Percentiles rank a stretch among this genome's conserved stretches.
These are phyloP conservation scores for Danio jaintianensis DNA, from an alignment of 2,797 vertebrate species.

Conservation along the genomic window DNA sequence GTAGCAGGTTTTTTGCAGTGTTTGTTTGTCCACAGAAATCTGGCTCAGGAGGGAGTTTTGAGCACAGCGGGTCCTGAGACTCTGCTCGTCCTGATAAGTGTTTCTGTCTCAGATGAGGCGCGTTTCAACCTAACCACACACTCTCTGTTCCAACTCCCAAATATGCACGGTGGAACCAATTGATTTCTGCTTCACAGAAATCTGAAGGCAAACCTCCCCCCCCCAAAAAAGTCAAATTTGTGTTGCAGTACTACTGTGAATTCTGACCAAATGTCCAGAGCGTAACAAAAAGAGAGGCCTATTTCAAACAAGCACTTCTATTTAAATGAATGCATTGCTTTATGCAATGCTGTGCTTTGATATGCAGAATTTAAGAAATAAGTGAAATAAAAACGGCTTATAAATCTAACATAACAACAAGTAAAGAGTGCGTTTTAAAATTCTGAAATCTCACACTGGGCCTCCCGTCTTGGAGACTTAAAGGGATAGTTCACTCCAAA, in stretches of 20 bases:
- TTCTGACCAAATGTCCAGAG: slow-evolving; percentile 21
- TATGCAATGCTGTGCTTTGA: slow-evolving; percentile 35
- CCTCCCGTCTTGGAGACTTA: not conserved
- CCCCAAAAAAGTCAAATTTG: slow-evolving; percentile 33
- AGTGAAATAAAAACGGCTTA: not conserved
- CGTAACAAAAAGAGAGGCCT: slow-evolving; percentile 8
- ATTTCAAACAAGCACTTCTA: slow-evolving; percentile 23
- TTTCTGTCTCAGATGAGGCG: not conserved
- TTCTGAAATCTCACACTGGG: not conserved
- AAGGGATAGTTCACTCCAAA: too few species aligned
- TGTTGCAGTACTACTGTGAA: slow-evolving; percentile 21
- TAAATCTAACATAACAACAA: slow-evolving; percentile 31
- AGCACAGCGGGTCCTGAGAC: slow-evolving; percentile 49
- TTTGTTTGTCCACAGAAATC: slow-evolving; percentile 36
- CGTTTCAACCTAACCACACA: slow-evolving; percentile 24
- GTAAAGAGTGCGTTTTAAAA: not conserved
- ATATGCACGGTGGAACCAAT: slow-evolving; percentile 47
- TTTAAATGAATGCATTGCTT: slow-evolving; percentile 7
- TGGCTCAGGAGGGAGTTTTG: slow-evolving; percentile 37
- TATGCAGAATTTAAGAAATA: slow-evolving; percentile 32
- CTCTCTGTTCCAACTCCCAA: slow-evolving; percentile 35
- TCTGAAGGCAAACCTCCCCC: slow-evolving; percentile 34
- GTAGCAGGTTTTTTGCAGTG: slow-evolving; percentile 43
- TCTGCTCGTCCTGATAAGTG: slow-evolving; percentile 56
- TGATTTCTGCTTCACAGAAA: slow-evolving; percentile 43